Base-by-base conservation (phyloP, 2,888 invertebrate species). In the Cephus nigrinus region DNA sequence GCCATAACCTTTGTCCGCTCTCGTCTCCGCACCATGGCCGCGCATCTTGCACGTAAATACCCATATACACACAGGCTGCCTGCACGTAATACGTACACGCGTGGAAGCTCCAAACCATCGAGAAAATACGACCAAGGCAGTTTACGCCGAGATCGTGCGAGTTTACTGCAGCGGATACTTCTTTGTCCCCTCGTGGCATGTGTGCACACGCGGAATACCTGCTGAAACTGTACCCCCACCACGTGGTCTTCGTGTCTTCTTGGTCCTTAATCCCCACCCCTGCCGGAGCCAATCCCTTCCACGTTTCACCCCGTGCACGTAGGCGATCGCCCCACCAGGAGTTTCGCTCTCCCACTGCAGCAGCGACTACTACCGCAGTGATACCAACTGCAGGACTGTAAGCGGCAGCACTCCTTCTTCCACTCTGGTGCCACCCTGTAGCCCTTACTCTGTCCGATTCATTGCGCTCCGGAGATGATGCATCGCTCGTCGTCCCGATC, bases 81-180 rank as follows among this genome's bases (percentile, higher is more conserved):
- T 15, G 40, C 15, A 32, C 11, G n/a, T 30, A 69, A 11, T 5
- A 69, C 69, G 69, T 69, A 32, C 69, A 31, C 30, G 69, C 30
- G 69, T 32, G 30, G 69, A 30, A 32, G 69, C 12, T 69, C 69
- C 31, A 69, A 32, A 69, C 69, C 69, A 69, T 32, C 12, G 78
- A 76, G 76, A 76, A 73, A 77, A 74, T 78, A 77, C 77, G 36
- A 73, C 76, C 78, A 79, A 82, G 80, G 83, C 84, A 80, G 80
- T 83, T 84, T 82, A 82, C 80, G 78, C 81, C 81, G 79, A 85
- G 84, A 85, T 85, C 83, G 85, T 80, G 85, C 84, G 84, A 85
- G 84, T 84, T 83, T 85, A 83, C 83, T 84, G 83, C 83, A 30
- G 69, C 69, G 69, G 69, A 32, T 30, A 80, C 82, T 80, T 84